These are phyloP conservation scores for Melanotaenia nigrans DNA, from an alignment of 2,797 vertebrate species.

Conservation along the genomic window DNA sequence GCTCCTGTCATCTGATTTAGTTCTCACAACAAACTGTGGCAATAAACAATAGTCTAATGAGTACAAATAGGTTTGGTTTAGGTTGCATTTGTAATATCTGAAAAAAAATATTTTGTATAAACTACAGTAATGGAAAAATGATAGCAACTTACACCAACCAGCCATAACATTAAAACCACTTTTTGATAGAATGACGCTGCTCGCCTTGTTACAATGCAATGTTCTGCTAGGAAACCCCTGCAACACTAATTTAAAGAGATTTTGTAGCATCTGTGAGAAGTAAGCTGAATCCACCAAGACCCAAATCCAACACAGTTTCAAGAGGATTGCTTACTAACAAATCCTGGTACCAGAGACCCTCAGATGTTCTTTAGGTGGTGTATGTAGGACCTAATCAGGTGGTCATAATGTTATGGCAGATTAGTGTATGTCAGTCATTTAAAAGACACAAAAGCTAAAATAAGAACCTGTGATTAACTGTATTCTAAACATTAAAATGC, in stretches of 20 bases:
- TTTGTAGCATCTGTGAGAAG: background rate
- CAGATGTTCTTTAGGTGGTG: background rate
- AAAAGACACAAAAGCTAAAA: constrained; percentile 11
- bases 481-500: background rate
- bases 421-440: background rate
- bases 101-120: constrained; percentile 2
- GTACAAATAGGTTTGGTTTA: constrained; percentile 12
- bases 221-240: too few species aligned
- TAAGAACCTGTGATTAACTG: background rate
- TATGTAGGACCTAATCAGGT: background rate
- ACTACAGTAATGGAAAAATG: constrained; percentile 1
- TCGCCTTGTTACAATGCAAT: background rate
- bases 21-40: background rate
- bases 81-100: constrained; percentile 1
- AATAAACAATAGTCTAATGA: background rate
- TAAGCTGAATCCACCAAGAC: background rate
- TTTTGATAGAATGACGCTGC: background rate
- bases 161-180: background rate
- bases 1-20: constrained; percentile 13
- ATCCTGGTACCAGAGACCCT: background rate
- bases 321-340: background rate
- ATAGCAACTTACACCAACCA: constrained; percentile 7
- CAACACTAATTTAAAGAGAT: background rate
- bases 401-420: background rate
- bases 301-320: background rate